A percentile compares a stretch with the other conserved stretches of the same genome.
phyloP scores from a whole-genome alignment of 2,888 invertebrate species.

The Scaptomyza polygonia region DNA sequence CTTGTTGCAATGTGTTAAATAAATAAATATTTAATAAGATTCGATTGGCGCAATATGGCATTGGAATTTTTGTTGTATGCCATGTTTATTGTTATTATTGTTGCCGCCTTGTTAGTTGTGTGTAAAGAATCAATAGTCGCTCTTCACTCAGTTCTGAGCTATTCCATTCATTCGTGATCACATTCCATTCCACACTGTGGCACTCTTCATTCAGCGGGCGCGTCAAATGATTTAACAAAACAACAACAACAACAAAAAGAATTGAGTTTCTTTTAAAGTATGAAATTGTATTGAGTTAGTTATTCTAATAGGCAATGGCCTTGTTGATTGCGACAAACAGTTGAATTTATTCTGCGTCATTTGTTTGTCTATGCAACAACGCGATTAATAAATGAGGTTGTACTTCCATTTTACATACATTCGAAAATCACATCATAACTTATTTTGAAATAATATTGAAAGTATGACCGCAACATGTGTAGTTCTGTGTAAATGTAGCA shows the following conservation, averaged over 20 bases:
- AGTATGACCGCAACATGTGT: not conserved
- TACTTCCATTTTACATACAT: not conserved
- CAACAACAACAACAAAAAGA: not conserved
- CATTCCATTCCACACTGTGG: conserved; percentile 2
- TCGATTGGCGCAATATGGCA: conserved; percentile 12
- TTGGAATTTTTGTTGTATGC: no score
- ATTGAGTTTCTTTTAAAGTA: not conserved
- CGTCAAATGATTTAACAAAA: conserved; percentile 1
- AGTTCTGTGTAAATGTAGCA: not conserved
- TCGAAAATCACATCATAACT: not conserved
- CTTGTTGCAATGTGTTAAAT: no score
- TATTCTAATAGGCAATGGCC: not conserved
- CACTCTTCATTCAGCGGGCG: conserved; percentile 3
- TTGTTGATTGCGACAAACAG: conserved; percentile 3
- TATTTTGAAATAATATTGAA: not conserved
- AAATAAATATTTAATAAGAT: not conserved
- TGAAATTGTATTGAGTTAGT: not conserved
- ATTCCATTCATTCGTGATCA: conserved; percentile 11
- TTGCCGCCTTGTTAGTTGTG: conserved; percentile 1
- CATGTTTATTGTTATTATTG: conserved; percentile 12
- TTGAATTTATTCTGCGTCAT: not conserved
- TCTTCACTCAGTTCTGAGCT: not conserved
- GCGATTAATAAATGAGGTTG: not conserved
- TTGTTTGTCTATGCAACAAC: not conserved
- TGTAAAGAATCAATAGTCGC: conserved; percentile 3